Base-by-base conservation (phyloP, 2,888 invertebrate genomes). In the Girardia tigrina region DNA sequence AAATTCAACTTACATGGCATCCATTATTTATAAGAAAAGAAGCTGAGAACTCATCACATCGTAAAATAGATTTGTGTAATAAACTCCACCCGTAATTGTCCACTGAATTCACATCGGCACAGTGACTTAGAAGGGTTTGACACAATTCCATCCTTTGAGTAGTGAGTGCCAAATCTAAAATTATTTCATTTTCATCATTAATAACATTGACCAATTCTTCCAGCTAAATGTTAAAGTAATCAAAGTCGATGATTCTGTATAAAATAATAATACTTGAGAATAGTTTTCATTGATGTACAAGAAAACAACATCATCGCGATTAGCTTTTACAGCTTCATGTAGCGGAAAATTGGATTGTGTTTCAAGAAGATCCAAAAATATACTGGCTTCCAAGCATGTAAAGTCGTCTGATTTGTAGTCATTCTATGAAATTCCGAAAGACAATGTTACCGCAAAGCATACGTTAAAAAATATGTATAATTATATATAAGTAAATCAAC, bases 281-380 rank as follows among this genome's bases (percentile, higher is more conserved):
- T 91, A 89, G 85, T 91, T 90, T 84, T 95, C 94, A 71, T 94
- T 90, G 74, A 95, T 88, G 83, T 91, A 94, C 75, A 95, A 87
- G 84, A 94, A 93, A 1, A 95, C 92, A 1, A 94, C 94, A 84
- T 95, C 95, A 81, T 95, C 94, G 28, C 95, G 86, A 81, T 90
- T 86, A 27, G 94, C 87, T 36, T 91, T 86, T 26, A 95, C 90
- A 23, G 94, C 93, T 14, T 91, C 89, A 85, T 94, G 94, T 29
- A 95, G 85, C 0, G 93, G 92, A 84, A 89, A 89, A 79, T 90
- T 87, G 0, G 92, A 91, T 85, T 94, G 94, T 78, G 88, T 88
- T 85, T 93, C 93, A 80, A 95, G 87, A 90, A 95, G 91, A 80
- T 90, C 89, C 83, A 91, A 93, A 56, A 94, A 86, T 71, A 94